These are phyloP conservation scores for Nothura maculosa DNA, from an alignment of 2,797 vertebrate species.

Conservation along the genomic window DNA sequence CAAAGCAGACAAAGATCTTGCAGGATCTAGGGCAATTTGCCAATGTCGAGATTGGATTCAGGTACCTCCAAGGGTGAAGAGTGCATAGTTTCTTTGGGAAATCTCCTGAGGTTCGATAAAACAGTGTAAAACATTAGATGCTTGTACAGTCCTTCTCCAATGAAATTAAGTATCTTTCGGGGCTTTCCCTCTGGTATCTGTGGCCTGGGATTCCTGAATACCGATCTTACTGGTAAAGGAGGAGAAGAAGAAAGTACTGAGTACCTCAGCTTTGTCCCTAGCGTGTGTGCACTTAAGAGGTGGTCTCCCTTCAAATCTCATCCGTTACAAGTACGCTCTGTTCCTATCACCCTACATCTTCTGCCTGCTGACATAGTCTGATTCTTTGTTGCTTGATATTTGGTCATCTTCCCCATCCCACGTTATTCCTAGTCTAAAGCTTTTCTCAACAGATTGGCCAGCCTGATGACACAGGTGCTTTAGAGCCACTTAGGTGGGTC, in stretches of 20 bases:
- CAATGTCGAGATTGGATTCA: not conserved
- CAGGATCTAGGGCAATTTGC: not conserved
- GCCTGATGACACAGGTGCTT: not conserved
- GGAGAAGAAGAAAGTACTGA: too few species aligned
- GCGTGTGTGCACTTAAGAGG: not conserved
- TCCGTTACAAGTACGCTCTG: not conserved
- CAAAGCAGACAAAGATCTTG: not conserved
- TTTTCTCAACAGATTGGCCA: not conserved
- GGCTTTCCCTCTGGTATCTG: too few species aligned
- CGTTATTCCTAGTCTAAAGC: not conserved
- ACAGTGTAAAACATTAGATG: not conserved
- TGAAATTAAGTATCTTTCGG: not conserved
- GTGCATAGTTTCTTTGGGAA: not conserved
- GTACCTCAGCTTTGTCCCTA: too few species aligned
- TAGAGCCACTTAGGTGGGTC: not conserved
- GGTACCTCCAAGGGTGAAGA: not conserved
- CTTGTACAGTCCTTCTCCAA: not conserved
- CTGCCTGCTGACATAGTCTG: not conserved
- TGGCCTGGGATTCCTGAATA: too few species aligned
- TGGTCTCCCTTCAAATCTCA: not conserved
- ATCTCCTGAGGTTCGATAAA: not conserved
- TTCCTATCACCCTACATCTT: fast-evolving
- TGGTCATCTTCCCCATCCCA: not conserved
- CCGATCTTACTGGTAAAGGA: too few species aligned
- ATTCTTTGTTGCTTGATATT: not conserved